Base-by-base conservation (phyloP, 2,797 vertebrate genomes). In the Oryzias sinensis region DNA sequence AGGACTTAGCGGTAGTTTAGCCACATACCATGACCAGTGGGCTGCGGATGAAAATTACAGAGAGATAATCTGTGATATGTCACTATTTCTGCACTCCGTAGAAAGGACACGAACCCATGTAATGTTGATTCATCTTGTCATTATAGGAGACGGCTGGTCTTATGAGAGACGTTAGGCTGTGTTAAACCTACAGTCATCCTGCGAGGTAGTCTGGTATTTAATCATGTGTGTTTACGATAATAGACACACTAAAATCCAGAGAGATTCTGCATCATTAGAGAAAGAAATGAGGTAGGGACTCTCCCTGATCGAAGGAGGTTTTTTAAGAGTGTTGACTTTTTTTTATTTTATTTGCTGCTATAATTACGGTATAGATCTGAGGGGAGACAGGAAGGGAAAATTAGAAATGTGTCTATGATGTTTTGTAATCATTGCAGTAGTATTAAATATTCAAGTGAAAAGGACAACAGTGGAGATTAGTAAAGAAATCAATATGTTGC, bases 401-500 rank as follows among this genome's bases (percentile, higher is more conserved):
- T 70, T 61, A 37, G 72, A 63, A 71, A 74, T 78, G 16, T 22
- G 3, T 22, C 20, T 22, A 18, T 18, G 20, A 22, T 22, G 20
- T 22, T 22, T 22, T 22, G 20, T 53, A 72, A 77, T 82, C 66
- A 79, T 58, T 8, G 33, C 49, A 62, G 64, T 51, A 69, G 62
- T 56, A 73, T 68, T 70, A 63, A 46, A 64, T 66, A 76, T 66
- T 63, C 63, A 61, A 46, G 49, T 67, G 46, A 53, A 65, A 57
- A 50, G 51, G 51, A 22, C 1, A 16, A 54, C 44, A 43, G 59
- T 72, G 72, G 69, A 65, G 72, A 62, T 49, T 7, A 43, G 20
- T 65, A 83, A 68, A 54, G 65, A 85, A 86, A 85, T 89, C 86
- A 70, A 83, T 86, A 73, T 51, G 46, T 49, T 40, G 65, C 76